Evolutionary conservation across 2,113 vertebrate genomes (phyloP), one percentile per base, ranked within the genome.

Genomic region (Lepisosteus oculatus): DNA sequence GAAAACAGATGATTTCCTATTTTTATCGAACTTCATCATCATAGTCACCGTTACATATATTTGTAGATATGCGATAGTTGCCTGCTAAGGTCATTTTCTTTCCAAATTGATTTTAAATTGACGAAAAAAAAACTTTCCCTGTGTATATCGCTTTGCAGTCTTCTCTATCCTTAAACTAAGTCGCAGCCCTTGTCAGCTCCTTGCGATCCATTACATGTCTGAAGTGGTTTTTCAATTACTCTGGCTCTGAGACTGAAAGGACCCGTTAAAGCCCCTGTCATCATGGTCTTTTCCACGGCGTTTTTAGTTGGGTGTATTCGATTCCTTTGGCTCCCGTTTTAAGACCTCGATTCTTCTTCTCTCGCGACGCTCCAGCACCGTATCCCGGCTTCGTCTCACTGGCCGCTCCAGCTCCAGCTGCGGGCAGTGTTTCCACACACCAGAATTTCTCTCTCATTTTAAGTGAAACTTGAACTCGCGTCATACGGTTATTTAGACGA

Each of bases 111-210:
- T 29, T 29, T 29, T 29, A 29, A 29, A 29, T 2, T 29, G 29
- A 29, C 29, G 29, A 29, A 29, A 29, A 51, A 5, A 55, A 29
- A 15, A 65, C 42, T 17, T 64, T 13, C 8, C 45, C 43, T 51
- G 15, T 43, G 15, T n/a, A 51, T 62, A 43, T 47, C 65, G 44
- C 72, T 65, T 77, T 76, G 68, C 41, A 8, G 70, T 9, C 55
- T n/a, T 45, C 47, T 51, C 13, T 15, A 65, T 71, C 44, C 61
- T 55, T 43, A 74, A 77, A 71, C 9, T 55, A 45, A 74, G 65
- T 44, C 71, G 29, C 69, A 72, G 70, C 70, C 74, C 14, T 59
- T 75, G 68, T 77, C 80, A 74, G 43, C 64, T 51, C 43, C 4
- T 6, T 15, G 56, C 17, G 59, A 69, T 61, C 54, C 41, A 3